Conservation (phyloP, 2,113 vertebrate genomes). For the Oncorhynchus keta region DNA sequence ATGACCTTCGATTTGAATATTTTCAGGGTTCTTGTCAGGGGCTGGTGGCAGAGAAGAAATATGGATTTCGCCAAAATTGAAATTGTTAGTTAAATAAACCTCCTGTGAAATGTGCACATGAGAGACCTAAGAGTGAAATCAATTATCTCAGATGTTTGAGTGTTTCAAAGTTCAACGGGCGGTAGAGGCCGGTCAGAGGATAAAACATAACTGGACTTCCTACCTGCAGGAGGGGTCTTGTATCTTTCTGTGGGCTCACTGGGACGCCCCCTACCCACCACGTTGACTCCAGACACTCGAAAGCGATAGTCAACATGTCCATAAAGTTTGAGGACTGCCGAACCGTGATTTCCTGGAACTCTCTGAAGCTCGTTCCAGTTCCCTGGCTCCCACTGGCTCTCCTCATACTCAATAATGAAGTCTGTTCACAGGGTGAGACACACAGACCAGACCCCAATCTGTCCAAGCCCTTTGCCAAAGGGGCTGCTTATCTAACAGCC, state of each 20-base stretch:
- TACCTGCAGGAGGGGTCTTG: constrained; percentile 84
- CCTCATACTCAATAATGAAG: constrained; percentile 89
- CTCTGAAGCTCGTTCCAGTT: constrained; percentile 83
- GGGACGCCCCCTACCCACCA: constrained; percentile 79
- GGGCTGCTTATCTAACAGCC: constrained; percentile 45
- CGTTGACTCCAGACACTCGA: constrained; percentile 79
- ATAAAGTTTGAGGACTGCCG: constrained; percentile 71
- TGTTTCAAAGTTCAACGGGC: constrained; percentile 56
- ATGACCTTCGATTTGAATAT: constrained; percentile 88
- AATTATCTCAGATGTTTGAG: constrained; percentile 59
- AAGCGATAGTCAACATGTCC: constrained; percentile 87
- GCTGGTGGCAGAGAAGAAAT: constrained; percentile 76
- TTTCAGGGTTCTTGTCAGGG: constrained; percentile 93
- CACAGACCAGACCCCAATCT: constrained; percentile 19
- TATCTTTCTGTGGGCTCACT: constrained; percentile 80
- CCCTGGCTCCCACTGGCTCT: constrained; percentile 79
- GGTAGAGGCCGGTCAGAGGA: constrained; percentile 13
- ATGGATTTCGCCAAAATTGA: constrained; percentile 61
- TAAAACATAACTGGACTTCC: constrained; percentile 17
- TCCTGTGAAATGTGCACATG: constrained; percentile 51
- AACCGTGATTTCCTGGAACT: constrained; percentile 73
- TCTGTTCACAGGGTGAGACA: constrained; percentile 72
- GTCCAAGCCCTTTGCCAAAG: constrained; percentile 32
- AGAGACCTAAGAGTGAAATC: constrained; percentile 56
- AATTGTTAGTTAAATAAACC: constrained; percentile 38